Percentiles rank a stretch among this genome's conserved stretches.
These are phyloP conservation scores for Craterocephalus amniculus DNA, from an alignment of 2,797 vertebrate species.

Conservation along the genomic window DNA sequence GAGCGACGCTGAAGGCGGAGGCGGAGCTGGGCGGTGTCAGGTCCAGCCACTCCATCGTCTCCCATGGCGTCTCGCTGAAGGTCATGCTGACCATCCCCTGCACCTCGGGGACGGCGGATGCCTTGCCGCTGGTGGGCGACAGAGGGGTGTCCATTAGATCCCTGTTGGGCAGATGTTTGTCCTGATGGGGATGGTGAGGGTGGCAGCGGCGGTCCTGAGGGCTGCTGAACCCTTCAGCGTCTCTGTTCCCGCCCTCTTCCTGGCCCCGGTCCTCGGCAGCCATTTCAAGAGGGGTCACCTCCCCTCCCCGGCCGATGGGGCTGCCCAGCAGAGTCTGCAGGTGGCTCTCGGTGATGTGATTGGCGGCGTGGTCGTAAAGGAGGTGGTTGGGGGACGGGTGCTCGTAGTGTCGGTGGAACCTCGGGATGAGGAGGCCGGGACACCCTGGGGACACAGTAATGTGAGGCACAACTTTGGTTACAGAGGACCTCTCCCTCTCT, in stretches of 20 bases:
- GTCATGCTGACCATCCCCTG: conserved; percentile 87
- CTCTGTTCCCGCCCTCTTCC: conserved; percentile 79
- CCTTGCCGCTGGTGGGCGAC: conserved; percentile 87
- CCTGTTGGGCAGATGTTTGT: conserved; percentile 87
- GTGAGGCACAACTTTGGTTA: conserved; percentile 93
- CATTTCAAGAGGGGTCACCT: conserved; percentile 87
- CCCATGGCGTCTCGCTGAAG: conserved; percentile 95
- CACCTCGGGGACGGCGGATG: conserved; percentile 80
- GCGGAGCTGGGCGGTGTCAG: conserved; percentile 92
- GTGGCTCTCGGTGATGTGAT: conserved; percentile 83
- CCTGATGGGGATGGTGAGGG: conserved; percentile 70
- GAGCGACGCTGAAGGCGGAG: conserved; percentile 84
- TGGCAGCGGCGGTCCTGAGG: conserved; percentile 82
- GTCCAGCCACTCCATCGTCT: conserved; percentile 98
- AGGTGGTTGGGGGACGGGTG: conserved; percentile 82
- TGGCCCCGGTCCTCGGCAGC: conserved; percentile 84
- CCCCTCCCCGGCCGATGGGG: conserved; percentile 84
- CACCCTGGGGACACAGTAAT: conserved; percentile 88
- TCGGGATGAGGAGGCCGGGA: conserved; percentile 79
- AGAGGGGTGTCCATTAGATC: conserved; percentile 91
- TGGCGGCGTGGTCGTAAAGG: conserved; percentile 86
- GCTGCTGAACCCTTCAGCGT: conserved; percentile 83
- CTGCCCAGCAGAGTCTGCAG: conserved; percentile 90
- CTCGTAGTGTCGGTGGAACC: conserved; percentile 87
- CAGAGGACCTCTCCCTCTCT: conserved; percentile 89